Base-by-base conservation (phyloP, 2,888 invertebrate genomes). In the Laspeyria flexula region DNA sequence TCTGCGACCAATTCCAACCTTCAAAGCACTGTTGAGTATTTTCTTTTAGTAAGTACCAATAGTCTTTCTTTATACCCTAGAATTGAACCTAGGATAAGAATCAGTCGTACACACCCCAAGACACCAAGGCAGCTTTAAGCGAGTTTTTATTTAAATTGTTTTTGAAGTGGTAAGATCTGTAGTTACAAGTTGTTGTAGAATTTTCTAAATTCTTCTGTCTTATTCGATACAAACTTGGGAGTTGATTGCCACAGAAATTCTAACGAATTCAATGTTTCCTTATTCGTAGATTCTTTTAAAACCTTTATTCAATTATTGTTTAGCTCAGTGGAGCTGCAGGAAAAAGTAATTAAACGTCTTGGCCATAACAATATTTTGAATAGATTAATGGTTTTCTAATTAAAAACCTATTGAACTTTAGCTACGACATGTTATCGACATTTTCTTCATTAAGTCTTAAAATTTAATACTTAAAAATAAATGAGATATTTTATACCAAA, bases 331-430 rank as follows among this genome's bases (percentile, higher is more conserved):
- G 6, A 34, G 5, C 9, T 16, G 31, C 4, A 4, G 16, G 10
- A 39, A 39, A 30, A 39, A 56, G 40, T 60, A 56, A 60, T 60
- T 47, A 56, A 42, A 49, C 21, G 18, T 29, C 29, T 18, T 13
- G 21, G 4, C 13, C 13, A 29, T 15, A 31, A 27, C 38, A 39
- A 31, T 40, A 35, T 46, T 48, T 37, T 29, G 1, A 35, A 50
- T 52, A 47, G 65, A 56, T 55, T 55, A 55, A 42, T 31, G 33
- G 31, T 13, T 23, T 44, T 38, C 21, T 6, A 23, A 44, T 44
- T 35, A 41, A 37, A 40, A 34, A 35, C 29, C 25, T 13, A 31
- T 23, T 18, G n/a, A 42, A 43, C 34, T 15, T 40, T 39, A 11
- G 31, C 40, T 16, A 16, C 13, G 12, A 30, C 9, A 33, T 46